A percentile compares a stretch with the other conserved stretches of the same genome.
phyloP scores from a whole-genome alignment of 2,888 invertebrate genomes.

The Drosophila rellima region DNA sequence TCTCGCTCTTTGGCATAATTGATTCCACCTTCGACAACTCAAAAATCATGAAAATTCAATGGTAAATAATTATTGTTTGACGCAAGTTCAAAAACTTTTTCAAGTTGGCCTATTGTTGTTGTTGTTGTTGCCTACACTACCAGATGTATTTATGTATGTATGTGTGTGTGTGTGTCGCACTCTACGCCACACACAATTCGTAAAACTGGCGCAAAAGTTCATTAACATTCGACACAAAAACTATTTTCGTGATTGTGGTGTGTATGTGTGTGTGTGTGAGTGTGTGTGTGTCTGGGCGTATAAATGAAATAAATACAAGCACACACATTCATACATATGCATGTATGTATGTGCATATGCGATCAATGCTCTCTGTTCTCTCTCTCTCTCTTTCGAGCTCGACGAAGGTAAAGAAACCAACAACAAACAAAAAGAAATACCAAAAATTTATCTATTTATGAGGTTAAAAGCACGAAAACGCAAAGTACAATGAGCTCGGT shows the following conservation, averaged over 20 bases:
- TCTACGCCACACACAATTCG: conserved; percentile 56
- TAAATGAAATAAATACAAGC: conserved; percentile 39
- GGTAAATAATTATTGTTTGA: conserved; percentile 28
- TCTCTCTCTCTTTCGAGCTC: conserved; percentile 6
- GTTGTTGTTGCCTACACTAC: conserved; percentile 38
- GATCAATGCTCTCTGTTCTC: conserved; percentile 29
- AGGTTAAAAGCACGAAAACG: conserved; percentile 56
- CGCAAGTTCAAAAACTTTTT: conserved; percentile 71
- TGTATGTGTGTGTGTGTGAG: neutral
- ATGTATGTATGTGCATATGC: too few relatives aligned
- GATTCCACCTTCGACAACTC: conserved; percentile 33
- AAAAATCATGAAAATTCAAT: conserved; percentile 41
- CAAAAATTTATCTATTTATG: conserved; percentile 55
- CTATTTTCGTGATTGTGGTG: conserved; percentile 57
- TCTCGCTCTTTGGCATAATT: neutral
- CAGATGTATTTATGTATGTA: conserved; percentile 9
- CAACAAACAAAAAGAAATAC: conserved; percentile 35
- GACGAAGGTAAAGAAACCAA: conserved; percentile 30
- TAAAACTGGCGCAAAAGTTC: conserved; percentile 83
- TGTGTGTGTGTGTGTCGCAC: conserved; percentile 24
- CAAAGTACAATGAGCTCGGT: conserved; percentile 52
- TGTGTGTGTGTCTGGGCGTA: conserved; percentile 19
- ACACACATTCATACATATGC: conserved; percentile 8
- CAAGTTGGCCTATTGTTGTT: conserved; percentile 41
- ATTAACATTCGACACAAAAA: conserved; percentile 82